These are phyloP conservation scores for Spinibarbus caldwelli DNA, from an alignment of 2,797 vertebrate species.

Conservation along the genomic window DNA sequence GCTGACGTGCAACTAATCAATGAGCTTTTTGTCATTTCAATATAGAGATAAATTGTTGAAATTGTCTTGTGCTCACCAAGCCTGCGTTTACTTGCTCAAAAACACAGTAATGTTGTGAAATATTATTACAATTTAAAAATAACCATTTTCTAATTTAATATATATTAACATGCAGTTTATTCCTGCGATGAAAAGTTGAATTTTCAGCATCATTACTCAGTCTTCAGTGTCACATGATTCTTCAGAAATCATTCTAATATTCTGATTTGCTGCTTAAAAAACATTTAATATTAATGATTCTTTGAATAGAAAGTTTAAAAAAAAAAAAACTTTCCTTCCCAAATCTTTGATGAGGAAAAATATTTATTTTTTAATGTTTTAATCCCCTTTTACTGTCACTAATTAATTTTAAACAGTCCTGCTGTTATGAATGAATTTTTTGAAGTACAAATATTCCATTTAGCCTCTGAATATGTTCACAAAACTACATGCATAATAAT, in stretches of 20 bases:
- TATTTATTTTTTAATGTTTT: background rate
- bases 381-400: background rate
- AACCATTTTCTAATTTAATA: background rate
- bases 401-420: background rate
- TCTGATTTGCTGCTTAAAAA: background rate
- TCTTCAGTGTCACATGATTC: background rate
- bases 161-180: background rate
- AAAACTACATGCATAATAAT: background rate
- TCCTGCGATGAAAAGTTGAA: background rate
- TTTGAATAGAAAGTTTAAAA: background rate
- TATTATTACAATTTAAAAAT: background rate
- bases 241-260: background rate
- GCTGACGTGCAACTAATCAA: background rate
- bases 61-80: background rate
- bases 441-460: background rate
- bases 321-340: too few species aligned
- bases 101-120: background rate
- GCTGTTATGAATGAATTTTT: background rate
- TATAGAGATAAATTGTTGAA: background rate
- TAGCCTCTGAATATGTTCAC: background rate
- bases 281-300: background rate
- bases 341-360: too few species aligned
- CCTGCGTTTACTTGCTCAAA: background rate
- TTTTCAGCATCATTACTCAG: background rate
- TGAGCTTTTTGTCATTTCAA: background rate